These are phyloP conservation scores for Tillus elongatus DNA, from an alignment of 2,888 invertebrate species.

Conservation along the genomic window DNA sequence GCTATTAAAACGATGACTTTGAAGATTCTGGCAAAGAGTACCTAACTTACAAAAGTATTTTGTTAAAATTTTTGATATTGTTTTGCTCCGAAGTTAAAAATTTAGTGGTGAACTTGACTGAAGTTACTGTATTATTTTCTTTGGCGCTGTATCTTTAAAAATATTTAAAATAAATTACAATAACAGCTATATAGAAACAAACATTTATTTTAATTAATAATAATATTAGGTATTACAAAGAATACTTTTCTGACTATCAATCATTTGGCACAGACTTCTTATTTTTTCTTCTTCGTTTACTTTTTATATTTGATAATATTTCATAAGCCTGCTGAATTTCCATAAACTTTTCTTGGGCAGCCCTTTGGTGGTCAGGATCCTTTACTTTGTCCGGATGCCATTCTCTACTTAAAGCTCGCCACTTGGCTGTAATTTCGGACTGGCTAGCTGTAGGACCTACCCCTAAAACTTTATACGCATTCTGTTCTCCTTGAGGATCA, in stretches of 20 bases:
- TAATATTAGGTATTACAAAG: too few species aligned
- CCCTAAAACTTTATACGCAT: conserved; percentile 76
- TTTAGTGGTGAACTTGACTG: too few species aligned
- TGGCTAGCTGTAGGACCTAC: conserved; percentile 73
- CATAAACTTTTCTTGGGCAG: conserved; percentile 80
- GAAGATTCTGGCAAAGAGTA: too few species aligned
- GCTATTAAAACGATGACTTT: too few species aligned
- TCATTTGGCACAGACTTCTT: conserved; percentile 48
- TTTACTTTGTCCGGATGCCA: conserved; percentile 89
- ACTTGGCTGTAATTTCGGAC: conserved; percentile 73
- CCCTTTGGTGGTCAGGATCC: conserved; percentile 55
- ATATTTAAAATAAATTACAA: too few species aligned
- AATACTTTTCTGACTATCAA: too few species aligned
- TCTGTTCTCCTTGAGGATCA: conserved; percentile 85
- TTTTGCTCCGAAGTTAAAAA: too few species aligned
- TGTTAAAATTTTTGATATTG: too few species aligned
- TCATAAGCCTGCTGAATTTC: conserved; percentile 91
- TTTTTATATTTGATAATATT: conserved; percentile 74
- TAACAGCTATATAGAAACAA: too few species aligned
- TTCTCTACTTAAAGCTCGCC: conserved; percentile 73
- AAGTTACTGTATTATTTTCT: too few species aligned
- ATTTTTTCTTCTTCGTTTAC: conserved; percentile 63
- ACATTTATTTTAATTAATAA: background rate
- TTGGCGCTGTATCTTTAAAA: too few species aligned
- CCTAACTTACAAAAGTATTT: too few species aligned